These are phyloP conservation scores for Tympanoctomys barrerae DNA, from an alignment of 2,797 vertebrate species.

Conservation along the genomic window DNA sequence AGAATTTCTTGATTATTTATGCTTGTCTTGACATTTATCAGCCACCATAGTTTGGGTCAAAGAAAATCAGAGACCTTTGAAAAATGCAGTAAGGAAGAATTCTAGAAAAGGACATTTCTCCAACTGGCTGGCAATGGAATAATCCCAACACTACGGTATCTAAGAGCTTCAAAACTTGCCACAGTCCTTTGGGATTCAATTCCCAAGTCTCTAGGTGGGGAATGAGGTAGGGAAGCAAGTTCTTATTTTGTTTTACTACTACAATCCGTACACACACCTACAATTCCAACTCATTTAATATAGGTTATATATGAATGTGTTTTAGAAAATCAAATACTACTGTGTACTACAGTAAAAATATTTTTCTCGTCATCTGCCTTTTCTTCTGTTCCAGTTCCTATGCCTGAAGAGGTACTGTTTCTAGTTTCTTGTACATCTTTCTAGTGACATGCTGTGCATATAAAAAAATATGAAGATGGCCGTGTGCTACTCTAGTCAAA, in stretches of 20 bases:
- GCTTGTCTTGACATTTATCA: conserved; percentile 83
- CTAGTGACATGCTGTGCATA: not conserved
- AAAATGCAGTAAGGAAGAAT: not conserved
- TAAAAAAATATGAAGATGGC: not conserved
- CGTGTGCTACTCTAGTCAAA: not conserved
- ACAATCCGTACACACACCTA: not conserved
- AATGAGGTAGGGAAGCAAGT: not conserved
- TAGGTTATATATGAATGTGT: not conserved
- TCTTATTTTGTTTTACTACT: conserved; percentile 23
- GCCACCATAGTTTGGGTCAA: conserved; percentile 72
- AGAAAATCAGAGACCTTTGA: conserved; percentile 55
- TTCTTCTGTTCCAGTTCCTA: not conserved
- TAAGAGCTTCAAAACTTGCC: not conserved
- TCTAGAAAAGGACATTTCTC: not conserved
- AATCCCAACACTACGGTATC: not conserved
- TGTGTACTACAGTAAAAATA: too few species aligned
- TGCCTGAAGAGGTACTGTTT: not conserved
- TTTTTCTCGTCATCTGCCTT: not conserved
- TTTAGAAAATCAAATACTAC: conserved; percentile 11
- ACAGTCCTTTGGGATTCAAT: conserved; percentile 1
- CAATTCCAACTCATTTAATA: not conserved
- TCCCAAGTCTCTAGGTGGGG: not conserved
- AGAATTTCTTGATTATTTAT: conserved; percentile 74
- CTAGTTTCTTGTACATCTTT: not conserved
- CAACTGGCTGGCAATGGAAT: not conserved